Evolutionary conservation across 2,888 invertebrate genomes (phyloP).

Genomic region (Ditylenchus weischeri): DNA sequence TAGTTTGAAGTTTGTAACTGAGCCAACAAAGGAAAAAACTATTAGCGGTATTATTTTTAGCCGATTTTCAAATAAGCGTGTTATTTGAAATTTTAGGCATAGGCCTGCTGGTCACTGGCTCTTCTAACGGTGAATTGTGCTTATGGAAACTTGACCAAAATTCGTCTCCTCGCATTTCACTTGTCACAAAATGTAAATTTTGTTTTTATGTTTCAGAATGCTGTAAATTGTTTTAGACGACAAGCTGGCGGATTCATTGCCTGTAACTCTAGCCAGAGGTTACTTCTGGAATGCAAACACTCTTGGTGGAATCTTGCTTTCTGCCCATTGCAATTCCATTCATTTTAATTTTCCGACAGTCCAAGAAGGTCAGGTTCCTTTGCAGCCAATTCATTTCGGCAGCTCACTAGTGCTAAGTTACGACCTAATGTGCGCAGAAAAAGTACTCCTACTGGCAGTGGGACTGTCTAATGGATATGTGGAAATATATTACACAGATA

Average conservation of each 20-base stretch:
- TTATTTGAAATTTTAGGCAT: neutral
- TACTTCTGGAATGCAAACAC: constrained; percentile 4
- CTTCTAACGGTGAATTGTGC: neutral
- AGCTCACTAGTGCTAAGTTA: neutral
- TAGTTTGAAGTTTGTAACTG: constrained; percentile 1
- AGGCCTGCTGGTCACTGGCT: constrained; percentile 5
- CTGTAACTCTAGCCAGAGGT: neutral
- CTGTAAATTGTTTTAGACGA: neutral
- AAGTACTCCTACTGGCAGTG: constrained; percentile 33
- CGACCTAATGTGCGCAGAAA: neutral
- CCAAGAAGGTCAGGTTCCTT: neutral
- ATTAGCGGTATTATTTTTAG: neutral
- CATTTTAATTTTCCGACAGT: neutral
- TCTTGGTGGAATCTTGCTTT: neutral
- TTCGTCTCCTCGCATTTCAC: neutral
- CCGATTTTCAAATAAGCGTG: neutral
- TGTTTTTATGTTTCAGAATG: neutral
- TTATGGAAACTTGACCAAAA: constrained; percentile 4
- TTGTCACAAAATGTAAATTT: constrained; percentile 5
- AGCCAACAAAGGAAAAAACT: neutral
- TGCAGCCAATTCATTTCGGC: neutral
- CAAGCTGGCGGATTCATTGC: neutral
- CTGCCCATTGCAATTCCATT: constrained; percentile 1
- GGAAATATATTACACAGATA: constrained; percentile 16
- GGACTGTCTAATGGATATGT: constrained; percentile 45